Evolutionary conservation across 2,888 invertebrate genomes (phyloP).

Genomic region (Drosophila paucipuncta): DNA sequence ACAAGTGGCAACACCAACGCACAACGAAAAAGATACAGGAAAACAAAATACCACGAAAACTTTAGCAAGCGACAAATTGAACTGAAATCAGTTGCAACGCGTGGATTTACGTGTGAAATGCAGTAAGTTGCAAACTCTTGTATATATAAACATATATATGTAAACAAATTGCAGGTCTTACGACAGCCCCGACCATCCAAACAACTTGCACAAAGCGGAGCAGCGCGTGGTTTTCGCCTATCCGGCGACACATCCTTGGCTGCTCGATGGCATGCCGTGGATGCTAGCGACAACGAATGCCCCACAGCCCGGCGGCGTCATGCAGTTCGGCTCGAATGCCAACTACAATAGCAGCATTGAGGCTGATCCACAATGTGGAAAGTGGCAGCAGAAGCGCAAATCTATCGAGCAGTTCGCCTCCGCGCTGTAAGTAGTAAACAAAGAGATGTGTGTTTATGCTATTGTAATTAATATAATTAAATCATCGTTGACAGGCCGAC

Average conservation of each 20-base stretch:
- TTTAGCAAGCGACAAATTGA: conserved; percentile 15
- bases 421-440: conserved; percentile 85
- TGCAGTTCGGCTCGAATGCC: conserved; percentile 72
- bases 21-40: conserved; percentile 19
- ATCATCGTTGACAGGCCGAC: conserved; percentile 85
- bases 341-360: conserved; percentile 46
- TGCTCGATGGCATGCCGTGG: conserved; percentile 87
- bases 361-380: conserved; percentile 46
- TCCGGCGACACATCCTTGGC: conserved; percentile 53
- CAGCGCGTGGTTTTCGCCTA: conserved; percentile 51
- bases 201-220: conserved; percentile 45
- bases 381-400: conserved; percentile 82
- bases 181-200: conserved; percentile 47
- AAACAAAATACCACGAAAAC: conserved; percentile 38
- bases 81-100: not conserved
- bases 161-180: conserved; percentile 46
- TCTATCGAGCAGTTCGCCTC: conserved; percentile 82
- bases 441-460: not conserved
- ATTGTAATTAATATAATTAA: not conserved
- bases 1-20: conserved; percentile 28
- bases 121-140: conserved; percentile 41
- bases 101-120: conserved; percentile 36
- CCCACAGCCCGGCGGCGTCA: conserved; percentile 83
- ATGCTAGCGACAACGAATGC: conserved; percentile 83
- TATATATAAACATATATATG: too few relatives aligned